Base-by-base conservation (phyloP, 2,888 invertebrate species). In the Protodeltote pygarga region DNA sequence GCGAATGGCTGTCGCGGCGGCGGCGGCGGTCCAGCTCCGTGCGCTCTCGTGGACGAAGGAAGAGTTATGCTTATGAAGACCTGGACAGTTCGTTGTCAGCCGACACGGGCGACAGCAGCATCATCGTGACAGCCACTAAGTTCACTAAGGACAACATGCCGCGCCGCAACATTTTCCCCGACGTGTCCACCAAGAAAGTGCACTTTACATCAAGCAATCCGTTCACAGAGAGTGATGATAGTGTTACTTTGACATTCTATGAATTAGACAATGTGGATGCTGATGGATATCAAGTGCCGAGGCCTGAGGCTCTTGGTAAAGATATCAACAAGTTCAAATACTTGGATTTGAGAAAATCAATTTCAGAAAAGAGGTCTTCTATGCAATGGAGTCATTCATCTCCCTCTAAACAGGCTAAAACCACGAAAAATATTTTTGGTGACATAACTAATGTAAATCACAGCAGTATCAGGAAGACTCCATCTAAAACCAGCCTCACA, bases 21-120 rank as follows among this genome's bases (percentile, higher is more conserved):
- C 81, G 79, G 2, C 84, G 71, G 2, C 79, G 82, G 19, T 59
- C 77, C 0, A 71, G 77, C 37, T 86, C 88, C 0, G 65, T 79
- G 40, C 81, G 85, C 14, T 34, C 75, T 2, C 76, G 80, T 9
- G 65, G 68, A 1, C 83, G 84, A 38, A 78, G 89, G 44, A 81
- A 85, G 73, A 88, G 81, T 55, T 85, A 73, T 16, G 84, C 78
- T 0, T 93, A 93, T 50, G 93, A 93, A 39, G 94, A 94, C 58
- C 77, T 94, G 16, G 93, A 94, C 71, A 93, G 93, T 57, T 93
- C 94, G 0, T 76, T 94, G 28, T 94, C 94, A 0, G 94, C 94
- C 0, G 94, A 93, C 51, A 75, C 90, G 2, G 93, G 93, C 0
- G 94, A 94, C 41, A 76, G 87, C 16, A 93, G 93, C 34, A 85